Base-by-base conservation (phyloP, 2,113 vertebrate genomes). In the Pelecanoides urinatrix region DNA sequence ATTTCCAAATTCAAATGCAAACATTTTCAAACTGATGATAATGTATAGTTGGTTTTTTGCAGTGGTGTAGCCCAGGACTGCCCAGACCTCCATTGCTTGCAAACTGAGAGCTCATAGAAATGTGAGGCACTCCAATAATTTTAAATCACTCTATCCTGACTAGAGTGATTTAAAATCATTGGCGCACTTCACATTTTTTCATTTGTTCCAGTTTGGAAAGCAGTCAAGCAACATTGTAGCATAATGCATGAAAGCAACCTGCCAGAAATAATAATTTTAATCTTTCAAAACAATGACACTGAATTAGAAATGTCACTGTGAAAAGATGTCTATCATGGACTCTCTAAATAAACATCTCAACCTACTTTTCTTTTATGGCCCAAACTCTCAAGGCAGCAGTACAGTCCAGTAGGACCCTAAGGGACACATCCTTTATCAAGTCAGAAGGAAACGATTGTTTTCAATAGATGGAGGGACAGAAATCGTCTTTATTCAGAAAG, bases 391-490 rank as follows among this genome's bases (percentile, higher is more conserved):
- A 79, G 84, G 71, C 86, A 79, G 40, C 66, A 70, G 42, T 65
- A 18, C 26, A 87, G 58, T 89, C 66, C 81, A 70, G n/a, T 56
- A 73, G 36, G 55, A 25, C 45, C 90, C 52, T 83, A 55, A 80
- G 91, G 94, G 91, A 85, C 27, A 21, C 38, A 50, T 87, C 38
- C 42, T 76, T 84, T 87, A 73, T 90, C 67, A 95, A 96, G 87
- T 94, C 91, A 91, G 77, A 89, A 79, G 58, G 59, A 86, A 79
- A 58, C 93, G 81, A 87, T 97, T 95, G 93, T 96, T 94, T 95
- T 75, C 92, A 76, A 11, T 75, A 68, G 61, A 92, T 68, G 49
- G 45, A 82, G 70, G 42, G 67, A 42, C 67, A 96, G 85, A 96
- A 97, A 94, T 90, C 84, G 22, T 95, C 70, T 76, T 87, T 95